Conservation (phyloP, 2,888 invertebrate genomes). For the Liopterus haemorrhoidalis region DNA sequence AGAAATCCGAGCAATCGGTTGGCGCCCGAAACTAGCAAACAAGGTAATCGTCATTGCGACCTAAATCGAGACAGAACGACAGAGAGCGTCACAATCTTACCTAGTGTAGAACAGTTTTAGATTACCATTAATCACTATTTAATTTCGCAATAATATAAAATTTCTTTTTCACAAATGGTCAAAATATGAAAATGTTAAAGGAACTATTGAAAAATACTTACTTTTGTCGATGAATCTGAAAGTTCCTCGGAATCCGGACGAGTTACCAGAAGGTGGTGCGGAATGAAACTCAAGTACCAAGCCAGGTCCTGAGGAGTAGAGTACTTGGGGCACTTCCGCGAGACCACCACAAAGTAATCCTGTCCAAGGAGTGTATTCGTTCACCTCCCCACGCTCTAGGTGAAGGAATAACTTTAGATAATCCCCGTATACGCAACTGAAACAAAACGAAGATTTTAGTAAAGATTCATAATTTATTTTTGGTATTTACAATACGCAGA, state of each 20-base stretch:
- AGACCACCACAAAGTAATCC: conserved; percentile 65
- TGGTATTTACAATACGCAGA: not conserved
- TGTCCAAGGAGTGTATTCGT: conserved; percentile 71
- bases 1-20: too few relatives aligned
- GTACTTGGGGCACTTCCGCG: conserved; percentile 61
- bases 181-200: too few relatives aligned
- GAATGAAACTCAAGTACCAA: conserved; percentile 71
- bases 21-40: too few relatives aligned
- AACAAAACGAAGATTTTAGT: conserved; percentile 43
- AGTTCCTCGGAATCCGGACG: conserved; percentile 67
- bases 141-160: too few relatives aligned
- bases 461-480: conserved; percentile 2
- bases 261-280: conserved; percentile 50
- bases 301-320: conserved; percentile 70
- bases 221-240: conserved; percentile 73
- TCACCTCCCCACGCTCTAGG: conserved; percentile 63
- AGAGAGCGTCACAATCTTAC: too few relatives aligned
- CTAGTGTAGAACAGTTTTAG: too few relatives aligned
- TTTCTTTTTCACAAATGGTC: too few relatives aligned
- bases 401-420: conserved; percentile 73
- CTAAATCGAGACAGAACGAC: too few relatives aligned
- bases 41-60: too few relatives aligned
- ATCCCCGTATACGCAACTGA: conserved; percentile 68
- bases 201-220: conserved; percentile 53
- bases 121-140: too few relatives aligned